Evolutionary conservation across 2,113 vertebrate species (phyloP).

Genomic region (Mus spicilegus): DNA sequence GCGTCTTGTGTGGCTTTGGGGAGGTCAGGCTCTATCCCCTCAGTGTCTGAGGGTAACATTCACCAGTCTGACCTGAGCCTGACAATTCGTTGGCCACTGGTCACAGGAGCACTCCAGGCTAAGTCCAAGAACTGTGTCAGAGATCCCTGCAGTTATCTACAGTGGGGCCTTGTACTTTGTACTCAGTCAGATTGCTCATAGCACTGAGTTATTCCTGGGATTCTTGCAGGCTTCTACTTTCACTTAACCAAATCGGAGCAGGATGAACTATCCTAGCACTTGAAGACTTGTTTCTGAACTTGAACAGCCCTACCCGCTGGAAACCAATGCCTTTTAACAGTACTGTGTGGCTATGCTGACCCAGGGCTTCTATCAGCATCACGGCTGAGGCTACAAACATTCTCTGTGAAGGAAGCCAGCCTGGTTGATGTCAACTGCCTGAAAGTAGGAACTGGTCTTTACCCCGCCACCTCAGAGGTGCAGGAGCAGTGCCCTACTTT

Average conservation of each 20-base stretch:
- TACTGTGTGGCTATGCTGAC: neutral
- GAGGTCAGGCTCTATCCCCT: neutral
- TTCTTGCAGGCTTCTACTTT: constrained; percentile 21
- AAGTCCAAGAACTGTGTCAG: neutral
- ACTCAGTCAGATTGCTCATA: neutral
- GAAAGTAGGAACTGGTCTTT: neutral
- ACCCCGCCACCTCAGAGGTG: neutral
- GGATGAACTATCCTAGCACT: neutral
- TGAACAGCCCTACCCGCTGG: neutral
- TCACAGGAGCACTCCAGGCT: neutral
- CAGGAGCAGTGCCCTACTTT: neutral
- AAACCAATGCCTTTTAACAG: constrained; percentile 16
- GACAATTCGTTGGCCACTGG: neutral
- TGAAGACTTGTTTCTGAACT: neutral
- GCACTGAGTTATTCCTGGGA: constrained; percentile 19
- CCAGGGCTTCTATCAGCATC: neutral
- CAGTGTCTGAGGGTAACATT: neutral
- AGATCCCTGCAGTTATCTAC: neutral
- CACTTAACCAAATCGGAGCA: neutral
- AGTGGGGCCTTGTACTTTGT: neutral
- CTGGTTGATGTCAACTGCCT: neutral
- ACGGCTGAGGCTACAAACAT: neutral
- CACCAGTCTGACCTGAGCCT: neutral
- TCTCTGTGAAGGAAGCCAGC: neutral
- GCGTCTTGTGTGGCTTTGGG: neutral